Percentiles rank a stretch among this genome's conserved stretches.
Evolutionary conservation across 2,113 vertebrate genomes (phyloP).

Genomic region (Pandion haliaetus): DNA sequence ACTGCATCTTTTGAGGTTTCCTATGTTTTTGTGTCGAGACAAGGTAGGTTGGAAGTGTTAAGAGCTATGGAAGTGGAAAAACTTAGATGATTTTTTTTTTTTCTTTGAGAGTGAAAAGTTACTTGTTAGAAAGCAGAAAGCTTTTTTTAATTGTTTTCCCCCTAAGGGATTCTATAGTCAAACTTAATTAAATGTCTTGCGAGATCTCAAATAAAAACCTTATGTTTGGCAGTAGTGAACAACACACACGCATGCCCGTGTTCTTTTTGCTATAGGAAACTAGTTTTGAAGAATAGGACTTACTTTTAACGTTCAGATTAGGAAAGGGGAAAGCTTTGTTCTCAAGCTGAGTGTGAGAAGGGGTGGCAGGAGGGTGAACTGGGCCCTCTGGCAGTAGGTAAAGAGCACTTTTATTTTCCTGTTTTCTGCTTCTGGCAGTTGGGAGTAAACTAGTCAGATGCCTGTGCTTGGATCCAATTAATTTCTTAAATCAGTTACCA

Average conservation of each 20-base stretch:
- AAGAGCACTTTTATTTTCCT: not conserved
- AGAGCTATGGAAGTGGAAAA: not conserved
- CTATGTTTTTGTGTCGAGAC: not conserved
- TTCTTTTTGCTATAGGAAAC: not conserved
- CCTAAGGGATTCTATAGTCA: not conserved
- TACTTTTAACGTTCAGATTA: not conserved
- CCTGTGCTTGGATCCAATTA: constrained; percentile 2
- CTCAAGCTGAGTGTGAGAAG: not conserved
- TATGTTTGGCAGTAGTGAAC: not conserved
- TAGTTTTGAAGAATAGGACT: not conserved
- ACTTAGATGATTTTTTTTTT: not conserved
- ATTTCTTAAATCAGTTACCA: constrained; percentile 10
- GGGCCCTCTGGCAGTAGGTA: not conserved
- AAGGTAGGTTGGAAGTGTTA: not conserved
- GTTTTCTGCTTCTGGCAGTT: not conserved
- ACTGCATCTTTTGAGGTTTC: not conserved
- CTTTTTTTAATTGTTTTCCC: not conserved
- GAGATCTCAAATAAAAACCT: constrained; percentile 8
- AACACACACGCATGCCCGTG: not conserved
- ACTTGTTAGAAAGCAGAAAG: constrained; percentile 40
- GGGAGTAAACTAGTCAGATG: not conserved
- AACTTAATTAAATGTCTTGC: not conserved
- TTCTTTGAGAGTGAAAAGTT: not conserved
- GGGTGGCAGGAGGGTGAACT: not conserved
- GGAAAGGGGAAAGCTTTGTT: not conserved